Evolutionary conservation across 1,140 invertebrate species (phyloP), one percentile per base, ranked within the genome.

Genomic region (Stenopsyche tienmushanensis): DNA sequence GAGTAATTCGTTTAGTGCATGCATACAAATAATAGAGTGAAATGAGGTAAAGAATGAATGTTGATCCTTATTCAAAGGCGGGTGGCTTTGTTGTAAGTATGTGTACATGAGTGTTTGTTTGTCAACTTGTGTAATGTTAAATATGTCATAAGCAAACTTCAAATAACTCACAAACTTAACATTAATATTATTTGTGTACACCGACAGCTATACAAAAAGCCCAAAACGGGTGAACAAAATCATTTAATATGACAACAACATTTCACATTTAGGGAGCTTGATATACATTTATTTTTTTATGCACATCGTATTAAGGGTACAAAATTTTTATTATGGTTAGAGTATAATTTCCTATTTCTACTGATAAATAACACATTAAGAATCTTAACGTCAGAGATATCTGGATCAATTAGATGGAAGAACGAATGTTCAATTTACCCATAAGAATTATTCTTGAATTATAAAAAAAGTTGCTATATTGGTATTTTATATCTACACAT

Each of bases 361-460:
- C 52, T 55, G 52, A 55, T 55, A 55, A 55, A 55, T 55, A 55
- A 55, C 52, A 55, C 26, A 55, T 55, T 39, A 39, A 55, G 52
- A 41, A 55, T 55, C 52, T 55, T 55, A 55, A 29, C 52, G 20
- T 17, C 52, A 41, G 29, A 39, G 25, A 39, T 13, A 24, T 52
- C 26, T 24, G 25, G 17, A 55, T 55, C 29, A 29, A 55, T 17
- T 55, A 55, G 25, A 55, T 55, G 52, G 52, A 55, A 55, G 47
- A 50, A 24, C 47, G 13, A 8, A 55, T 20, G 52, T 55, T 41
- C 26, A 39, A 55, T 55, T 55, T 55, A 50, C 47, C 47, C 47
- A 50, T 50, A 50, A 50, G 47, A 50, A 53, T 53, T 25, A 53
- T 26, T 18, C 34, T 21, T 42, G 20, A 13, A 18, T 57, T 57